Conservation (phyloP, 92 coral and sea anemone species). For the Phenganax subtilis region DNA sequence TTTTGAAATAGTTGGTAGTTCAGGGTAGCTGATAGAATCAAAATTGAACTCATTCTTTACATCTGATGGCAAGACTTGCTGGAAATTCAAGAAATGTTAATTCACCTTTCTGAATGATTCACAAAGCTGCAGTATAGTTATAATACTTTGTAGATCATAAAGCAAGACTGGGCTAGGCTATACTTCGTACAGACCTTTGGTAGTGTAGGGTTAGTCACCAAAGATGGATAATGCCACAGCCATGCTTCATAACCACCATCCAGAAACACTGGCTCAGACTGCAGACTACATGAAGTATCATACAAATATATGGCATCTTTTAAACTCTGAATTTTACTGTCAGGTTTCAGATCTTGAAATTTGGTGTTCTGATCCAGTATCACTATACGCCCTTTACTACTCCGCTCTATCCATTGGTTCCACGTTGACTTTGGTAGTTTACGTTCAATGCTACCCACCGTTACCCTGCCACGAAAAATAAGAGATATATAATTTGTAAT, state of each 20-base stretch:
- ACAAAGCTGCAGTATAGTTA: no score
- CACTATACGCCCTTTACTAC: conserved; percentile 56
- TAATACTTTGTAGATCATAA: no score
- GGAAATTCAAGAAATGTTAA: background rate
- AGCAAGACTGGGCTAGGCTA: no score
- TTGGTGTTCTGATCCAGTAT: conserved; percentile 76
- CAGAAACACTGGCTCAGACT: conserved; percentile 70
- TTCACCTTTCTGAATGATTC: background rate
- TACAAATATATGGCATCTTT: conserved; percentile 81
- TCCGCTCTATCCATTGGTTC: conserved; percentile 72
- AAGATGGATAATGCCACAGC: conserved; percentile 97
- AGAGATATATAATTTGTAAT: no score
- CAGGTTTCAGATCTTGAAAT: conserved; percentile 58
- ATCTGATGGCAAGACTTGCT: conserved; percentile 50
- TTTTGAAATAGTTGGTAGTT: conserved; percentile 53
- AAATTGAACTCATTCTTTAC: conserved; percentile 43
- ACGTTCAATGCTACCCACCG: conserved; percentile 86
- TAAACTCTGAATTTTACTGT: conserved; percentile 58
- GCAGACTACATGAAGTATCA: conserved; percentile 67
- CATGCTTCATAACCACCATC: conserved; percentile 97
- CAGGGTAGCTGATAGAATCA: conserved; percentile 75
- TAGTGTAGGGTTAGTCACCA: conserved; percentile 73
- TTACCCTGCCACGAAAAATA: conserved; percentile 50
- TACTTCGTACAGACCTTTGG: conserved; percentile 54
- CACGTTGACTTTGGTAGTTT: conserved; percentile 73